Evolutionary conservation across 1,140 invertebrate genomes (phyloP), one percentile per base, ranked within the genome.

Genomic region (Dendroctonus valens): DNA sequence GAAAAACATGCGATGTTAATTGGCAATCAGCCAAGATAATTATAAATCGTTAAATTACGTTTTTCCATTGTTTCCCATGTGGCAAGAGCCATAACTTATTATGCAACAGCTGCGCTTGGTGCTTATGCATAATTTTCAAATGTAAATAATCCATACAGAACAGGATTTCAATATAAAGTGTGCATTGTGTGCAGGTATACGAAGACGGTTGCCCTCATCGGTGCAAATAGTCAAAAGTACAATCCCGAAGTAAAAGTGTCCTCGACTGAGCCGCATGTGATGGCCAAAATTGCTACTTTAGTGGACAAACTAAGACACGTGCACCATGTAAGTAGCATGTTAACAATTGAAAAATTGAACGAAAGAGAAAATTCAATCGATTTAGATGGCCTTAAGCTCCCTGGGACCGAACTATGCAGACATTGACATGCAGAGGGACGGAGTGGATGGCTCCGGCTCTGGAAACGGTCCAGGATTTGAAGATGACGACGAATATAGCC

Each of bases 241-340:
- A 89, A 89, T 75, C 86, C 87, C 3, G 87, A 89, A 77, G 81
- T 88, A 69, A 81, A 82, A 62, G 75, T 83, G 57, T 78, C 76
- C 11, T 71, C 79, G 46, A 74, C 75, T 65, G 69, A 77, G 59
- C 77, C 79, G 65, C 81, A 82, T 68, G 74, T 75, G 44, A 83
- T 86, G 71, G 74, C 81, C 26, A 81, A 82, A 69, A 83, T 85
- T 41, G 83, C 83, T 63, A 81, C 81, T 66, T 78, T 87, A 59
- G 85, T 84, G 67, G 86, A 88, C 73, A 84, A 86, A 78, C 78
- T 88, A 67, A 79, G 85, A 74, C 84, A 86, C 75, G 85, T 87
- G 71, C 82, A 84, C 79, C 82, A 86, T 80, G 86, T 87, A 75
- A 80, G 80, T 79, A 65, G 5, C 2, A 11, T 7, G 40, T 49